phyloP scores from a whole-genome alignment of 2,888 invertebrate genomes.

The Epinotia ramella region DNA sequence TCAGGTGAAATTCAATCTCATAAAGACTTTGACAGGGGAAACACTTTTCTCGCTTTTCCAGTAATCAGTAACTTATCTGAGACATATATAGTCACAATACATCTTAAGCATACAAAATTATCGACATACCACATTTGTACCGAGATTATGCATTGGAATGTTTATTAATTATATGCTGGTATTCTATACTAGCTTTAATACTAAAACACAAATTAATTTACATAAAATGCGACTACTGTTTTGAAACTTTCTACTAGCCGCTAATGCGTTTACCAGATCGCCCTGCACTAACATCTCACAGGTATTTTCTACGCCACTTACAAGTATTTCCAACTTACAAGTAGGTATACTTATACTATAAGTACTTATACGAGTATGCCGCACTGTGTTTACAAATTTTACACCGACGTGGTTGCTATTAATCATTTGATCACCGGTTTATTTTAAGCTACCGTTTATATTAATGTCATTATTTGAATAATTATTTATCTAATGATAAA shows the following conservation, averaged over 20 bases:
- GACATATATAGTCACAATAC: too few species aligned
- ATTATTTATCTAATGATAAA: neutral
- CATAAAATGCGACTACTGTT: constrained; percentile 4
- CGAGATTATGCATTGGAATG: too few species aligned
- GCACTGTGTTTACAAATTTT: constrained; percentile 34
- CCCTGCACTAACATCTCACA: constrained; percentile 22
- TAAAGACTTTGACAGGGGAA: too few species aligned
- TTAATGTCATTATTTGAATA: constrained; percentile 6
- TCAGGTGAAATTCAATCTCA: too few species aligned
- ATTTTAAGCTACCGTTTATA: neutral
- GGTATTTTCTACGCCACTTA: constrained; percentile 35
- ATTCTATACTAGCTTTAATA: too few species aligned
- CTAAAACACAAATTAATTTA: neutral
- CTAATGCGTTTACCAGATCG: constrained; percentile 45
- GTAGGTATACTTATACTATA: constrained; percentile 20
- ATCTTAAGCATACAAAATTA: too few species aligned
- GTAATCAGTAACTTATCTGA: too few species aligned
- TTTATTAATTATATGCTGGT: too few species aligned
- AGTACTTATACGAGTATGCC: constrained; percentile 39
- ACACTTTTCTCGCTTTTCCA: too few species aligned
- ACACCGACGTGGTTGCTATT: constrained; percentile 31
- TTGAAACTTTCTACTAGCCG: constrained; percentile 28
- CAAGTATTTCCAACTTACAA: constrained; percentile 33
- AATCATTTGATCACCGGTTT: constrained; percentile 36
- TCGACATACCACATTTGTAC: too few species aligned